These are phyloP conservation scores for Lasaia peninsularis DNA, from an alignment of 1,140 invertebrate genomes.

Conservation along the genomic window DNA sequence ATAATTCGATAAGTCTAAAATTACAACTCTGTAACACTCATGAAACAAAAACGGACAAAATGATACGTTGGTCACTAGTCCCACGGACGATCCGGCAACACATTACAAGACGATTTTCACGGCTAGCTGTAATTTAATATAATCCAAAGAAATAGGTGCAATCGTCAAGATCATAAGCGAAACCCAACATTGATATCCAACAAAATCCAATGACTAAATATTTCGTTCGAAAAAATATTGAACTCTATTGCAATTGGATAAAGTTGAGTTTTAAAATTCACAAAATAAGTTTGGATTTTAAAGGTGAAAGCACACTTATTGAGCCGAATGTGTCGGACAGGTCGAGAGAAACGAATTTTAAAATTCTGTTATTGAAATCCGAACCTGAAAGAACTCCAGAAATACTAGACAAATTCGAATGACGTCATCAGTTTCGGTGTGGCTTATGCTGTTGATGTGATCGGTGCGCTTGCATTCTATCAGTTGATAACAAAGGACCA, in stretches of 20 bases:
- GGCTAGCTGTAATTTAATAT: conserved; percentile 76
- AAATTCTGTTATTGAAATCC: too few species aligned
- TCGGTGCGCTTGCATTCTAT: too few species aligned
- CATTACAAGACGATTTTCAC: conserved; percentile 74
- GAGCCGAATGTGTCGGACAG: too few species aligned
- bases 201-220: conserved; percentile 1
- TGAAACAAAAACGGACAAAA: conserved; percentile 54
- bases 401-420: too few species aligned
- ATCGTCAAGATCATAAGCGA: conserved; percentile 38
- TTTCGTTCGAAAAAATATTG: conserved; percentile 5
- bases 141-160: conserved; percentile 75
- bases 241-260: neutral
- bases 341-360: too few species aligned
- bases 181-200: conserved; percentile 33
- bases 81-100: conserved; percentile 66
- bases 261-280: conserved; percentile 19
- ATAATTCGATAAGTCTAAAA: conserved; percentile 56
- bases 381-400: too few species aligned
- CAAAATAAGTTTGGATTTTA: neutral
- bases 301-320: too few species aligned
- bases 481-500: too few species aligned
- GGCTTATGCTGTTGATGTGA: too few species aligned
- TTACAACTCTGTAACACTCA: conserved; percentile 58
- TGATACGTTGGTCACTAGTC: conserved; percentile 55
- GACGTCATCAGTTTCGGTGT: too few species aligned